A percentile compares a stretch with the other conserved stretches of the same genome.
Conservation (phyloP, 2,113 vertebrate species). For the Pardalotus punctatus region DNA sequence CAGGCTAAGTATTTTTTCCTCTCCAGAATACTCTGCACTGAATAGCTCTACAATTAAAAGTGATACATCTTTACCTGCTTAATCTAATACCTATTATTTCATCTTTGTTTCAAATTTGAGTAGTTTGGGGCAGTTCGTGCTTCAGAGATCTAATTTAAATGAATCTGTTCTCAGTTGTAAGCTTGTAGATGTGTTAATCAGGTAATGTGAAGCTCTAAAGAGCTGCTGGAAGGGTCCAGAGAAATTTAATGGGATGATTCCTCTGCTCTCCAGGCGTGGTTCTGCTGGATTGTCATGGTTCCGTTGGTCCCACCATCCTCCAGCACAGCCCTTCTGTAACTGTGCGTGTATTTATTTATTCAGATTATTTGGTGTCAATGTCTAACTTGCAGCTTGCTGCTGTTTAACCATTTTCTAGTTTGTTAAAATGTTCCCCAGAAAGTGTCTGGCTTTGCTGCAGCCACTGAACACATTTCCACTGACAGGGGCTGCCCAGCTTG, state of each 20-base stretch:
- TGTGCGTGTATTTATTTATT: neutral
- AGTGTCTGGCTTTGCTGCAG: neutral
- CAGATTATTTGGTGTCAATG: neutral
- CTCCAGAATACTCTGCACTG: neutral
- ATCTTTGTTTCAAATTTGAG: neutral
- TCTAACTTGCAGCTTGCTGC: neutral
- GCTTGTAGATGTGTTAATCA: neutral
- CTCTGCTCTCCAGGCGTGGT: fast-evolving
- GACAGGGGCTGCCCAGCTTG: neutral
- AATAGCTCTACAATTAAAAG: constrained; percentile 6
- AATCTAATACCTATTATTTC: neutral
- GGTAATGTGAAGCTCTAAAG: neutral
- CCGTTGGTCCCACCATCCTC: neutral
- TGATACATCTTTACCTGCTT: neutral
- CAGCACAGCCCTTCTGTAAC: neutral
- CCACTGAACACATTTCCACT: neutral
- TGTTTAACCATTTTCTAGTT: neutral
- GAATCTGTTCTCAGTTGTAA: neutral
- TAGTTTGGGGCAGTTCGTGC: neutral
- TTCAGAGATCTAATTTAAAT: constrained; percentile 3
- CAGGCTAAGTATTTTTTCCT: neutral
- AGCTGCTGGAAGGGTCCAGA: neutral
- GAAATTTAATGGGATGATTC: neutral
- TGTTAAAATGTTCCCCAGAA: neutral
- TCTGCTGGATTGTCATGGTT: neutral